phyloP scores from a whole-genome alignment of 2,888 invertebrate species.

The Lepidochrysops patricia region DNA sequence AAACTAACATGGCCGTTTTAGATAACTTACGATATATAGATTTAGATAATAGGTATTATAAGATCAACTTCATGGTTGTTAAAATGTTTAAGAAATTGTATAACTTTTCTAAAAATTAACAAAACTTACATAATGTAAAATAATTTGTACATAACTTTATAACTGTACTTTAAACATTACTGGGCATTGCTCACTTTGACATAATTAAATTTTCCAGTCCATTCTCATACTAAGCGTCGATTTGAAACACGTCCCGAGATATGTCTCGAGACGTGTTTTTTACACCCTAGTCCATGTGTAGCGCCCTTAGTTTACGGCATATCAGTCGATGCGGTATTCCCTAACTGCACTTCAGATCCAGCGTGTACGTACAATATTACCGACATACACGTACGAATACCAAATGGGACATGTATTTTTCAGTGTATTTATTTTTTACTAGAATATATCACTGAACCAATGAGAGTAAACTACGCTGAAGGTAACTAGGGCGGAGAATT shows the following conservation, averaged over 20 bases:
- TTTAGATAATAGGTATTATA: no score
- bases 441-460: conserved; percentile 3
- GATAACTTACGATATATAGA: not conserved
- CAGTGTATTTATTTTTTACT: conserved; percentile 11
- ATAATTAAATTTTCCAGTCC: no score
- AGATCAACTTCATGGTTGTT: no score
- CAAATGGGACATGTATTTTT: conserved; percentile 19
- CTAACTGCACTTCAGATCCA: conserved; percentile 71
- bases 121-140: no score
- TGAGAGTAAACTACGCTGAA: not conserved
- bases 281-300: conserved; percentile 28
- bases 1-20: not conserved
- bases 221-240: no score
- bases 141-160: no score
- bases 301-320: conserved; percentile 58
- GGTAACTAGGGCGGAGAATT: no score
- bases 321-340: conserved; percentile 73
- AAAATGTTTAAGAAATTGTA: no score
- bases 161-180: no score
- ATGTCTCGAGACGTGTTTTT: conserved; percentile 23
- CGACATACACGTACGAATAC: conserved; percentile 24
- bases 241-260: no score
- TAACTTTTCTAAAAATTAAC: no score
- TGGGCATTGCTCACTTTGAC: no score
- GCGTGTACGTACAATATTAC: conserved; percentile 42